Evolutionary conservation across 2,113 vertebrate genomes (phyloP), one percentile per base, ranked within the genome.

Genomic region (Cyrtonyx montezumae): DNA sequence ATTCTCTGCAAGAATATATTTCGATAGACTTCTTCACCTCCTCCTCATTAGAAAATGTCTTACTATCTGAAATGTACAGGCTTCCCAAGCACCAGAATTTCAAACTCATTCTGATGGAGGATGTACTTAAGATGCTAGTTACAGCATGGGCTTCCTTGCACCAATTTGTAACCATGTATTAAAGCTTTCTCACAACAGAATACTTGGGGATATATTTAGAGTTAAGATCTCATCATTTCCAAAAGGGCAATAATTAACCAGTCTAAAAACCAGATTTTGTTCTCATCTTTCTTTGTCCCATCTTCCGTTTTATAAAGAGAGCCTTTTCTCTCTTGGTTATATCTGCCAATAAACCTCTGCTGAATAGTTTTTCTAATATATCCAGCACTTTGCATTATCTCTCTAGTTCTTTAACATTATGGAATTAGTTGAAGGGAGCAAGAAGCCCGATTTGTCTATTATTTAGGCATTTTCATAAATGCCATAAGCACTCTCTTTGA

Each of bases 71-170:
- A 94, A 91, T 92, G 48, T 84, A 25, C 81, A 76, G 19, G 56
- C 92, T 95, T 91, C 55, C 83, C 58, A 69, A 95, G 92, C 34
- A 95, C 83, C 26, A 91, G 53, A 56, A 94, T 93, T 94, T 87
- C 43, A 75, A 71, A 95, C 42, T 53, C 61, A 88, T 95, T 95
- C 56, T 93, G 63, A 74, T 85, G 63, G 37, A 71, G 36, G 59
- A 88, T 93, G 45, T 34, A 84, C 69, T 69, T 28, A 91, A 22
- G 20, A 11, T 61, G 13, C 77, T 87, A 71, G 32, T 87, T 82
- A 82, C 51, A 53, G 9, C 37, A 55, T 34, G 91, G 6, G 6
- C 13, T 95, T 73, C 75, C 37, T 30, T 81, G 53, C 63, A 67
- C 87, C 88, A 32, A 87, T 94, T 86, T 84, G 74, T 92, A 95